These are phyloP conservation scores for Dermochelys coriacea DNA, from an alignment of 2,797 vertebrate genomes.

Conservation along the genomic window DNA sequence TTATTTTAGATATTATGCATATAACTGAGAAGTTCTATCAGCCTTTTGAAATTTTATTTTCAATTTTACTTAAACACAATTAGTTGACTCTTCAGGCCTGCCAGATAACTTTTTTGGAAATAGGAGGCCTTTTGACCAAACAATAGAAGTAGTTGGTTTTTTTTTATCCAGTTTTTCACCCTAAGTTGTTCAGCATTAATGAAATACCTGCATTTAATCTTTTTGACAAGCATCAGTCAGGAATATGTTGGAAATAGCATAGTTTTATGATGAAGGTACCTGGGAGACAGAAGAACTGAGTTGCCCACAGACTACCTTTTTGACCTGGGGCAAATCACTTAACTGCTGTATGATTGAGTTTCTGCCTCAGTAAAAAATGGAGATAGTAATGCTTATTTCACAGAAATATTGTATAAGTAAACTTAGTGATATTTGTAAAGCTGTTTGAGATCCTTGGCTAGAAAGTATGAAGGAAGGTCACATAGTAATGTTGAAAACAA, in stretches of 20 bases:
- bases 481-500: neutral
- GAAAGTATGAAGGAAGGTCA: neutral
- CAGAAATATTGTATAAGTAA: neutral
- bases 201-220: neutral
- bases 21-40: neutral
- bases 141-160: neutral
- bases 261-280: neutral
- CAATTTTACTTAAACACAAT: neutral
- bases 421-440: neutral
- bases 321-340: neutral
- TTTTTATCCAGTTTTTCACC: neutral
- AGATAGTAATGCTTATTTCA: neutral
- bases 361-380: neutral
- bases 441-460: neutral
- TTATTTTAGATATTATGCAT: neutral
- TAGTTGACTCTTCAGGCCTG: accelerated
- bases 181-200: neutral
- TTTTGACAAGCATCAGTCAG: neutral
- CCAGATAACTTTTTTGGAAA: neutral
- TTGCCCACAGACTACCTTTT: accelerated
- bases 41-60: neutral
- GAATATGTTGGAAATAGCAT: neutral
- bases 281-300: neutral
- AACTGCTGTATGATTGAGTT: neutral
- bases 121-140: neutral